Percentiles rank a stretch among this genome's conserved stretches.
phyloP scores from a whole-genome alignment of 2,888 invertebrate genomes.

The Mantis religiosa region DNA sequence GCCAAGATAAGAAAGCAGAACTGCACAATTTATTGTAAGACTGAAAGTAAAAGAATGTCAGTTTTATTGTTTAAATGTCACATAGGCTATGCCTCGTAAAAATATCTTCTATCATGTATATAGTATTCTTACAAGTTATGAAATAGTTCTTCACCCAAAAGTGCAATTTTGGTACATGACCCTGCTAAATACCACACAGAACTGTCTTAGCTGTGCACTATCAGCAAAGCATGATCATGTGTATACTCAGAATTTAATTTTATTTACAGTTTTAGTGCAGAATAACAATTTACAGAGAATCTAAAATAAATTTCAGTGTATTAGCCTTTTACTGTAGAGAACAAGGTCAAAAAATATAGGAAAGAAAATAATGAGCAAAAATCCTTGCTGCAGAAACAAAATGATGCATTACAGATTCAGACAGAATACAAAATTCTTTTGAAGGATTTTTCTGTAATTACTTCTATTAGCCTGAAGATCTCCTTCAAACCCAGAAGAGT shows the following conservation, averaged over 20 bases:
- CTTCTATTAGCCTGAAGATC: too few relatives aligned
- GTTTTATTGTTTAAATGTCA: not conserved
- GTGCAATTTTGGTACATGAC: not conserved
- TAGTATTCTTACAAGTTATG: not conserved
- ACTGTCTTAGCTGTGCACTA: not conserved
- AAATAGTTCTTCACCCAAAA: not conserved
- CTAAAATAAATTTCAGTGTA: not conserved
- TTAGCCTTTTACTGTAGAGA: not conserved
- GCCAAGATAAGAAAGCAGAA: too few relatives aligned
- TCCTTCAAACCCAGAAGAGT: too few relatives aligned
- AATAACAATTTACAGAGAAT: not conserved
- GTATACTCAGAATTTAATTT: not conserved
- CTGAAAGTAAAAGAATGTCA: too few relatives aligned
- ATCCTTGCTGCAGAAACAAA: too few relatives aligned
- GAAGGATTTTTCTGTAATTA: too few relatives aligned
- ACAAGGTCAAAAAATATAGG: too few relatives aligned
- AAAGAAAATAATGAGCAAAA: too few relatives aligned
- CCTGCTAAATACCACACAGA: not conserved
- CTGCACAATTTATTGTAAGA: too few relatives aligned
- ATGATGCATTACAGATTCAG: too few relatives aligned
- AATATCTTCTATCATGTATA: not conserved
- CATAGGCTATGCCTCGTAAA: not conserved
- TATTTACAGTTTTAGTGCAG: not conserved
- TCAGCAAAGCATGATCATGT: not conserved
- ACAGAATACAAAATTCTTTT: too few relatives aligned